Conservation (phyloP, 2,113 vertebrate species). For the Condylura cristata region DNA sequence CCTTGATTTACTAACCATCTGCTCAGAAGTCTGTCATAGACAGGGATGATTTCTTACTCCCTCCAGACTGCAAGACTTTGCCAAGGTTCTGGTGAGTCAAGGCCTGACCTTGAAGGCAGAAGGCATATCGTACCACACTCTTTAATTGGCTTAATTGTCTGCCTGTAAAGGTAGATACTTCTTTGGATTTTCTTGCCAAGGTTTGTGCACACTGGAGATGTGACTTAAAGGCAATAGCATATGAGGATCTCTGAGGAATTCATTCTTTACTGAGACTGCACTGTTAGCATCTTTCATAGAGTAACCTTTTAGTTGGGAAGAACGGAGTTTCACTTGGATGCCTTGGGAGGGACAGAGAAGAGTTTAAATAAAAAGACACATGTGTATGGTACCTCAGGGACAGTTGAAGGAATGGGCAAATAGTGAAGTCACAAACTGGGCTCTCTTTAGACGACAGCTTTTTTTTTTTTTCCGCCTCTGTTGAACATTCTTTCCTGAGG, state of each 20-base stretch:
- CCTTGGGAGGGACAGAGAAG: not conserved
- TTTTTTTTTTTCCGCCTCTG: not conserved
- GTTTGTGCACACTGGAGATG: not conserved
- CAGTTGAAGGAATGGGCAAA: not conserved
- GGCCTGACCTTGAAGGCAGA: constrained; percentile 86
- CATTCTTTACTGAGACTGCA: constrained; percentile 59
- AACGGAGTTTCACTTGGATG: not conserved
- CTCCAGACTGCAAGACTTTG: constrained; percentile 83
- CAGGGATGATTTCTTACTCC: constrained; percentile 85
- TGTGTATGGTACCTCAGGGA: not conserved
- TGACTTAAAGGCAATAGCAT: constrained; percentile 32
- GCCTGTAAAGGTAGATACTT: constrained; percentile 63
- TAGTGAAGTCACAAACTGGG: not conserved
- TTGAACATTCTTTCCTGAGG: not conserved
- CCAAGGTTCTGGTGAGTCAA: constrained; percentile 83
- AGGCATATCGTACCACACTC: constrained; percentile 78
- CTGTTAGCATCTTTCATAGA: constrained; percentile 2
- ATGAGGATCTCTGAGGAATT: constrained; percentile 46
- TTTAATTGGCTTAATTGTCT: constrained; percentile 79
- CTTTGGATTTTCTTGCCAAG: constrained; percentile 55
- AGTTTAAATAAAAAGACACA: constrained; percentile 8
- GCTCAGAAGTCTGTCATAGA: constrained; percentile 85
- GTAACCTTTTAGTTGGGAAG: constrained; percentile 4
- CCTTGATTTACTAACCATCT: constrained; percentile 89
- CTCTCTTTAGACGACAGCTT: not conserved